Evolutionary conservation across 2,888 invertebrate species (phyloP), one percentile per base, ranked within the genome.

Genomic region (Caenorhabditis angaria): DNA sequence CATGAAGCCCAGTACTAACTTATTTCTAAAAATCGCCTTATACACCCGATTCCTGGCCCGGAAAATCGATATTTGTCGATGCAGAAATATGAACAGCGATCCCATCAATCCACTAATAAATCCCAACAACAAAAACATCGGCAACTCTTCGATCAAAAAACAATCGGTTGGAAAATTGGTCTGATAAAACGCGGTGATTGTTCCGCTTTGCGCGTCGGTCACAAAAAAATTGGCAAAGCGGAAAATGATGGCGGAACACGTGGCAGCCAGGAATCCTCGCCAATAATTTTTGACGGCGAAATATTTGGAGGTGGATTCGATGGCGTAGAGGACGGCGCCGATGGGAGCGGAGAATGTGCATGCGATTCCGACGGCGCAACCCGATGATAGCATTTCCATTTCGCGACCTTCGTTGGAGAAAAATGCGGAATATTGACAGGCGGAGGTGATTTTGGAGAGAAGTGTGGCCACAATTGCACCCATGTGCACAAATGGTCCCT

Each of bases 271-370:
- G 89, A 97, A 97, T 0, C 95, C 96, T 65, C 89, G 90, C 97
- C 97, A 97, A 87, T 97, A 97, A 88, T 97, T 97, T 68, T 96
- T 91, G 0, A 97, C 96, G 10, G 97, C 97, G 89, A 97, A 97
- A 89, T 96, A 97, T 0, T 95, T 96, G 0, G 97, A 95, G 27
- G 97, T 97, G 90, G 97, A 97, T 91, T 97, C 97, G 83, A 97
- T 97, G 84, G 96, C 96, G 90, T 97, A 97, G 63, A 97, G 90
- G 0, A 83, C 82, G 18, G 81, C 82, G 88, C 97, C 96, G 25
- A 97, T 95, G 0, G 97, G 97, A 0, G 96, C 95, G 0, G 94
- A 95, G 90, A 97, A 97, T 86, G 96, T 96, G 48, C 94, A 93
- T 0, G 92, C 91, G 0, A 97, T 96, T 0, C 97, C 97, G 0